These are phyloP conservation scores for Vesta saturnalis DNA, from an alignment of 2,888 invertebrate species.

Conservation along the genomic window DNA sequence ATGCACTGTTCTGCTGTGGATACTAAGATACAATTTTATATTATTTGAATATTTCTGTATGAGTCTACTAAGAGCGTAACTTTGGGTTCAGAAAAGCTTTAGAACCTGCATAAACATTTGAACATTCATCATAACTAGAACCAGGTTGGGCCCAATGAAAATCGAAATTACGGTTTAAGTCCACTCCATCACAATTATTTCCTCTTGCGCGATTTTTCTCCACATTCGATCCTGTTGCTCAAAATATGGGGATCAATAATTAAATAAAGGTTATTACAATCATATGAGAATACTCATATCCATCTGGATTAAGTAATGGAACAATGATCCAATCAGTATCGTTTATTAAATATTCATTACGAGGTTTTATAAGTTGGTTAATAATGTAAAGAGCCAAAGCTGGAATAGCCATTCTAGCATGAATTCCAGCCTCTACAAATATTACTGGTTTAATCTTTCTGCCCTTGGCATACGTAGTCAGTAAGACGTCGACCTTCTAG, in stretches of 20 bases:
- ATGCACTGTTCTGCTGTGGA: slow-evolving; percentile 77
- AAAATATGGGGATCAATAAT: not conserved
- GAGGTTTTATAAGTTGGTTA: slow-evolving; percentile 68
- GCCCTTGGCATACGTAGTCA: slow-evolving; percentile 70
- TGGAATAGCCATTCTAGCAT: slow-evolving; percentile 78
- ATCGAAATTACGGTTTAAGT: slow-evolving; percentile 80
- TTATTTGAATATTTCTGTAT: slow-evolving; percentile 63
- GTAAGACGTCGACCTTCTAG: too few relatives aligned
- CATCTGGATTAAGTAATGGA: slow-evolving; percentile 79
- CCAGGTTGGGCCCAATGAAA: slow-evolving; percentile 69
- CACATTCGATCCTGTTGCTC: slow-evolving; percentile 57
- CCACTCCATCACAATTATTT: slow-evolving; percentile 72
- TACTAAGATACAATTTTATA: slow-evolving; percentile 71
- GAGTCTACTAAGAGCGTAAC: slow-evolving; percentile 68
- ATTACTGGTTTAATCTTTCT: slow-evolving; percentile 67
- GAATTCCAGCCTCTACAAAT: slow-evolving; percentile 70
- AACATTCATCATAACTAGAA: slow-evolving; percentile 54
- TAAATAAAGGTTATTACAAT: slow-evolving; percentile 56
- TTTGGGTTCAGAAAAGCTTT: slow-evolving; percentile 65
- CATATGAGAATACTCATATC: slow-evolving; percentile 69
- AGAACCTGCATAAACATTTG: slow-evolving; percentile 61
- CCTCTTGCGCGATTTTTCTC: slow-evolving; percentile 73
- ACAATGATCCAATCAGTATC: slow-evolving; percentile 73
- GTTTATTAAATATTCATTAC: slow-evolving; percentile 66
- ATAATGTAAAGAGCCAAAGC: slow-evolving; percentile 73